These are phyloP conservation scores for Meganola albula DNA, from an alignment of 2,888 invertebrate genomes.

Conservation along the genomic window DNA sequence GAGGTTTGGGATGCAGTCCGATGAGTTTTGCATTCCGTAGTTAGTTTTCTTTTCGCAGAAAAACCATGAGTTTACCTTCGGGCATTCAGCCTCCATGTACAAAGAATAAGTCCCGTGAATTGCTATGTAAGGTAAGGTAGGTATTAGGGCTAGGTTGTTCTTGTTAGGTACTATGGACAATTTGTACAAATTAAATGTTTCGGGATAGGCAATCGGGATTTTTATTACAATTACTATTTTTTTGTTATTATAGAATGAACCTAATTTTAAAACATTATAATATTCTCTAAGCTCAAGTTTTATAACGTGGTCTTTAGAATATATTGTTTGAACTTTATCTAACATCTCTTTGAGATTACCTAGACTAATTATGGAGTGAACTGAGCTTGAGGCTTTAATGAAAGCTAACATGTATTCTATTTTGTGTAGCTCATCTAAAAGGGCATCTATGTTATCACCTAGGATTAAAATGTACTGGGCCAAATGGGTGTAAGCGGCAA, in stretches of 20 bases:
- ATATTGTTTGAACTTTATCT: slow-evolving; percentile 8
- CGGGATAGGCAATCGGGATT: slow-evolving; percentile 3
- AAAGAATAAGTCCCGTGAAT: slow-evolving; percentile 2
- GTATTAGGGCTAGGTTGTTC: slow-evolving; percentile 2
- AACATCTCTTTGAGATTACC: slow-evolving; percentile 9
- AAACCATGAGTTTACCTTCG: slow-evolving; percentile 11
- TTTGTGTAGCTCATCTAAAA: slow-evolving; percentile 11
- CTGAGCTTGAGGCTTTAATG: slow-evolving; percentile 17
- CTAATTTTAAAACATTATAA: slow-evolving; percentile 5
- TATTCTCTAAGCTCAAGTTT: slow-evolving; percentile 5
- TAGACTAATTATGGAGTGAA: slow-evolving; percentile 15
- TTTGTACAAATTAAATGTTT: slow-evolving; percentile 5
- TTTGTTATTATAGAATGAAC: slow-evolving; percentile 3
- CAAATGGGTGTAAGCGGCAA: slow-evolving; percentile 5
- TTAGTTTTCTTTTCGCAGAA: slow-evolving; percentile 8
- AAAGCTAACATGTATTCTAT: slow-evolving; percentile 17
- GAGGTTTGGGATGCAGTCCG: slow-evolving; percentile 19
- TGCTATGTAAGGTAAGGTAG: slow-evolving; percentile 1
- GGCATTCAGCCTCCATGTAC: slow-evolving; percentile 18
- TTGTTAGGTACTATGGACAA: slow-evolving; percentile 6
- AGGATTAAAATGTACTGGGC: slow-evolving; percentile 9
- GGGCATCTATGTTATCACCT: slow-evolving; percentile 10
- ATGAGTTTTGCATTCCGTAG: slow-evolving; percentile 4
- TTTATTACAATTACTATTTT: slow-evolving; percentile 9
- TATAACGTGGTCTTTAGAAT: slow-evolving; percentile 3